Evolutionary conservation across 2,797 vertebrate genomes (phyloP).

Genomic region (Rhincodon typus): DNA sequence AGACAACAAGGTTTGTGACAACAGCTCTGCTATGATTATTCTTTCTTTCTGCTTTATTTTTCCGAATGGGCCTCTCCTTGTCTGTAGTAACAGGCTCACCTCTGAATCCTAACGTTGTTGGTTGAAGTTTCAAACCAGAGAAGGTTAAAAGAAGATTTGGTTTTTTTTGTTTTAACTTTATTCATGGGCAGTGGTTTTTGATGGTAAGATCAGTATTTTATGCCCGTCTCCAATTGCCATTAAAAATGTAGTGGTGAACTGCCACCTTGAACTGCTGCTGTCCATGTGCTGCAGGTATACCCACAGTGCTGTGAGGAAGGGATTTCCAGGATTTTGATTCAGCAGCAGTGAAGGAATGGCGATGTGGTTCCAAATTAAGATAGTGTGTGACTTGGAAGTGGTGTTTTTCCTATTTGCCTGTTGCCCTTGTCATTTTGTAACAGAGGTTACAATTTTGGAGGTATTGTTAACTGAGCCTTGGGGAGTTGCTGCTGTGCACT

Average conservation of each 20-base stretch:
- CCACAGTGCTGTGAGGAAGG: not conserved
- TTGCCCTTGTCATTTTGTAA: too few species aligned
- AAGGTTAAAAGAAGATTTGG: not conserved
- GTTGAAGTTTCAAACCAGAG: not conserved
- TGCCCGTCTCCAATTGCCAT: not conserved
- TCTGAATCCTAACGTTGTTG: not conserved
- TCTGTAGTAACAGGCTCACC: not conserved
- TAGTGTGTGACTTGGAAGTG: not conserved
- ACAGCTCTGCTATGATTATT: not conserved
- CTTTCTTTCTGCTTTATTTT: not conserved
- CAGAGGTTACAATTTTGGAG: too few species aligned
- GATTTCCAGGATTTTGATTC: not conserved
- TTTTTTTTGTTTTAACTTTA: not conserved
- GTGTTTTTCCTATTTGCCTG: too few species aligned
- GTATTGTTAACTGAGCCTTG: not conserved
- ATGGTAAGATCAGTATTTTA: too few species aligned
- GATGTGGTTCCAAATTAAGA: not conserved
- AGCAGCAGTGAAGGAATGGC: not conserved
- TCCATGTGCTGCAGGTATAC: not conserved
- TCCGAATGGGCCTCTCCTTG: not conserved
- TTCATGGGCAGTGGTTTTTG: not conserved
- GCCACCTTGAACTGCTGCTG: not conserved
- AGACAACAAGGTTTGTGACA: not conserved
- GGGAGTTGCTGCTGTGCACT: not conserved
- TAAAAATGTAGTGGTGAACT: not conserved